These are phyloP conservation scores for Clamator glandarius DNA, from an alignment of 2,797 vertebrate genomes.

Conservation along the genomic window DNA sequence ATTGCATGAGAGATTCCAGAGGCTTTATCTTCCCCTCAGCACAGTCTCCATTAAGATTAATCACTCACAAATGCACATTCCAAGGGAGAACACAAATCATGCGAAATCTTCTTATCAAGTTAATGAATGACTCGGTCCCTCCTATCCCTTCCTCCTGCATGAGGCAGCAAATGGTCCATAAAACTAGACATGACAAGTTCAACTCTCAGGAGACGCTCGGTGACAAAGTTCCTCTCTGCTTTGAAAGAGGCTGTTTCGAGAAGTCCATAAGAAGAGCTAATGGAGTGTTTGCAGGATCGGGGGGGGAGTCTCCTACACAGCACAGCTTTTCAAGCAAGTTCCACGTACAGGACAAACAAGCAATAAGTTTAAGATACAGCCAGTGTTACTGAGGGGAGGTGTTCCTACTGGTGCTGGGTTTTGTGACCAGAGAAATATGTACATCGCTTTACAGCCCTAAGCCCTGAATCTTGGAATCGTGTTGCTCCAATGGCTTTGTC, in stretches of 20 bases:
- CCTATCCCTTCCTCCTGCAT: background rate
- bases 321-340: background rate
- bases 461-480: background rate
- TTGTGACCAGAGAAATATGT: background rate
- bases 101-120: accelerated
- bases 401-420: background rate
- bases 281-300: background rate
- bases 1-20: background rate
- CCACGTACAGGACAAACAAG: background rate
- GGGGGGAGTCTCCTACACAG: background rate
- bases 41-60: background rate
- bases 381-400: background rate
- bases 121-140: background rate
- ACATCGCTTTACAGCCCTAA: background rate
- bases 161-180: background rate
- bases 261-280: background rate
- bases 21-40: background rate
- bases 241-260: accelerated
- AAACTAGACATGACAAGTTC: background rate
- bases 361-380: background rate
- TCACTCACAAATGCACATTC: background rate
- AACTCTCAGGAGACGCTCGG: background rate
- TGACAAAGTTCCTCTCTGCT: background rate
- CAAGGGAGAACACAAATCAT: background rate
- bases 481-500: background rate